Percentiles rank a stretch among this genome's conserved stretches.
phyloP scores from a whole-genome alignment of 2,888 invertebrate genomes.

The Spatulosminthurus flaviceps region DNA sequence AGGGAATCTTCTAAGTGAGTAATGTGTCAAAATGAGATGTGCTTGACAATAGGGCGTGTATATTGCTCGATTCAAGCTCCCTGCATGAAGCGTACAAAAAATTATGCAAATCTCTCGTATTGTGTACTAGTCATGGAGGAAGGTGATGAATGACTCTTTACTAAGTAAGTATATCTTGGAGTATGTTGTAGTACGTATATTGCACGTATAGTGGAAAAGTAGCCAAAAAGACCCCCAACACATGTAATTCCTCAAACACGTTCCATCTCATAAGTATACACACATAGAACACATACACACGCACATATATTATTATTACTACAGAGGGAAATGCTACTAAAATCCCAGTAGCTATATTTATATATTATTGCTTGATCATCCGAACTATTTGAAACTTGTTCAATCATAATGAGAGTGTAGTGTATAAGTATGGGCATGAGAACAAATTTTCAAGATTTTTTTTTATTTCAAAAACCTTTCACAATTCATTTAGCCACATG shows the following conservation, averaged over 20 bases:
- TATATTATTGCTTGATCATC: conserved; percentile 18
- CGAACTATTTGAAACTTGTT: conserved; percentile 26
- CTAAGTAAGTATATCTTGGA: conserved; percentile 18
- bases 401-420: no score
- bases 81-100: conserved; percentile 42
- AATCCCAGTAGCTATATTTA: background rate
- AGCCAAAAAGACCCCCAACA: conserved; percentile 26
- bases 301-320: no score
- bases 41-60: conserved; percentile 46
- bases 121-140: conserved; percentile 42
- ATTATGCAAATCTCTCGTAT: conserved; percentile 43
- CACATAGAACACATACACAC: no score
- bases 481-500: background rate
- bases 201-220: conserved; percentile 22
- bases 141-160: conserved; percentile 45
- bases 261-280: conserved; percentile 3
- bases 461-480: background rate
- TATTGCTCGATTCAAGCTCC: conserved; percentile 36
- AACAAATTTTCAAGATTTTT: background rate
- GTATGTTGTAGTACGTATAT: no score
- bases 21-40: conserved; percentile 47
- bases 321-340: background rate
- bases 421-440: conserved; percentile 13
- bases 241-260: conserved; percentile 29
- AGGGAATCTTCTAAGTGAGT: conserved; percentile 11